Base-by-base conservation (phyloP, 2,113 vertebrate species). In the Lipophrys pholis region DNA sequence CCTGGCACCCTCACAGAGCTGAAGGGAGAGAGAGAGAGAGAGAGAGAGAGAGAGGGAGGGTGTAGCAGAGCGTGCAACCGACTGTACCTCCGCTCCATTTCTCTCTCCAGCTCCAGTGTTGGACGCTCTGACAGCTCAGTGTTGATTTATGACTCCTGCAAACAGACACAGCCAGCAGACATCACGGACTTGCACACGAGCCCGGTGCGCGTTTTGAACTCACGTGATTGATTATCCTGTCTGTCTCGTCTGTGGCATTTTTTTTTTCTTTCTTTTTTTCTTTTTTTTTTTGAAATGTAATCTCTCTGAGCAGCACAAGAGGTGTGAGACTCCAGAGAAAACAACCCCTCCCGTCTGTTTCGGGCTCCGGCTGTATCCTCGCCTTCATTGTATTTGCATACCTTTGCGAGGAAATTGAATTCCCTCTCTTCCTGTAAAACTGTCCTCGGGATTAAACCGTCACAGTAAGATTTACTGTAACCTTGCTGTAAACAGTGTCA, bases 221-320 rank as follows among this genome's bases (percentile, higher is more conserved):
- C 84, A 73, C 78, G 86, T 93, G 93, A 94, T 94, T 93, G 91
- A 93, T 94, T 92, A 91, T 91, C 91, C 91, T 85, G 92, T 89
- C 89, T 52, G 87, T 87, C 85, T 88, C 82, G 92, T 91, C 89
- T 84, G 86, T 86, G 86, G 86, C 89, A 84, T 91, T 93, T 93
- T 91, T 30, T 30, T 30, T 30, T 30, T 30, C 21, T 30, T 30
- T n/a, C n/a, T 77, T 50, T 43, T 12, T 12, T 12, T 91, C 92
- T 92, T 90, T 77, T 43, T 45, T 43, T 11, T 45, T 7, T 5
- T 87, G 82, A 89, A 90, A 90, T 82, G 81, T 86, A 90, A 89
- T 90, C 87, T 86, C 81, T 76, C 73, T 53, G 81, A 91, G 84
- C 87, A 90, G 90, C 88, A 84, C 89, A 88, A 91, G 88, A 90